Percentiles rank a stretch among this genome's conserved stretches.
phyloP scores from a whole-genome alignment of 1,140 invertebrate genomes.

The Melipona quadrifasciata region DNA sequence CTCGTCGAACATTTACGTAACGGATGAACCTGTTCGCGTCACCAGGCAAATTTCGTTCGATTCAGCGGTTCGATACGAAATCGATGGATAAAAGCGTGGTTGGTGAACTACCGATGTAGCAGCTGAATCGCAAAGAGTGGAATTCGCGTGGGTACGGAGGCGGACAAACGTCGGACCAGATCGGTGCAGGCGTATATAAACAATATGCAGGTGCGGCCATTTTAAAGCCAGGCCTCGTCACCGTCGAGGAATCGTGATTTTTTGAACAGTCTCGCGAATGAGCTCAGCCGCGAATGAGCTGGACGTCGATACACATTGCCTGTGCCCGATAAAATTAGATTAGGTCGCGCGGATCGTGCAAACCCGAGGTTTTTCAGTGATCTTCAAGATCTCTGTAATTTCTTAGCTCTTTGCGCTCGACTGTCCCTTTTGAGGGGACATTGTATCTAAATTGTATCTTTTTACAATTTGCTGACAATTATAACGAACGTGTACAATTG shows the following conservation, averaged over 20 bases:
- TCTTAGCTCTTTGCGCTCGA: background rate
- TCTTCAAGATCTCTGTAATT: background rate
- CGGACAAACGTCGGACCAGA: slow-evolving; percentile 24
- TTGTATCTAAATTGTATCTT: too few relatives aligned
- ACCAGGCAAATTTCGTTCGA: background rate
- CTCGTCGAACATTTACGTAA: background rate
- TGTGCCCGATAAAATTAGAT: slow-evolving; percentile 11
- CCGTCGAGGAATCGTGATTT: slow-evolving; percentile 58
- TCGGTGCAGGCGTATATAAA: slow-evolving; percentile 49
- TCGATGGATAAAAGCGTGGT: background rate
- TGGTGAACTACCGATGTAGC: background rate
- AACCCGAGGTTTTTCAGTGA: too few relatives aligned
- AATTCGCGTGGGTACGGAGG: slow-evolving; percentile 62
- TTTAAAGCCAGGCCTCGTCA: slow-evolving; percentile 61
- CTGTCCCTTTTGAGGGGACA: too few relatives aligned
- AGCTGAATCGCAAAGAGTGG: slow-evolving; percentile 30
- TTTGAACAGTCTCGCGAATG: slow-evolving; percentile 31
- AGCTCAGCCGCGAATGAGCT: background rate
- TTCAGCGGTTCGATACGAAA: background rate
- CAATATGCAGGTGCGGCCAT: slow-evolving; percentile 68
- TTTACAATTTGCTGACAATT: too few relatives aligned
- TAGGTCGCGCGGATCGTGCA: background rate
- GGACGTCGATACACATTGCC: background rate
- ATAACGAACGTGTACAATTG: too few relatives aligned
- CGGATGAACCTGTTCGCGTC: background rate